These are phyloP conservation scores for Carposina sasakii DNA, from an alignment of 1,140 invertebrate genomes.

Conservation along the genomic window DNA sequence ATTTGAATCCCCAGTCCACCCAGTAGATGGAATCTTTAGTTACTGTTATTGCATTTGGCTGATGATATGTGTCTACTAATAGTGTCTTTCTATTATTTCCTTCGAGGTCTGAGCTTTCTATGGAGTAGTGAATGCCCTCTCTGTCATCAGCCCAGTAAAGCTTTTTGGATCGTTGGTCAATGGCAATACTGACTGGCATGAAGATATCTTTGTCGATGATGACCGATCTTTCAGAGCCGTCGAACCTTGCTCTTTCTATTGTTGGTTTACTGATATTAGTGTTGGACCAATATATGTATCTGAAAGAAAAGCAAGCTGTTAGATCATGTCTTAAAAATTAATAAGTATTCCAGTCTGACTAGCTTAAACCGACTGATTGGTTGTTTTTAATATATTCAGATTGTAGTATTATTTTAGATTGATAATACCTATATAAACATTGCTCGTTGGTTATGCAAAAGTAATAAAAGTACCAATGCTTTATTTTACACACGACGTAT, in stretches of 20 bases:
- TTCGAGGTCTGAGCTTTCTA: constrained; percentile 86
- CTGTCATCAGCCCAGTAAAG: constrained; percentile 88
- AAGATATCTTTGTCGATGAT: constrained; percentile 75
- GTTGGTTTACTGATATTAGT: constrained; percentile 77
- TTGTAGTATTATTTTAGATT: too few species aligned
- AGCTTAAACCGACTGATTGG: too few species aligned
- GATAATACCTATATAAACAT: too few species aligned
- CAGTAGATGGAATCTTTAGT: constrained; percentile 85
- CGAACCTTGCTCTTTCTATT: constrained; percentile 82
- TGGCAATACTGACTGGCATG: constrained; percentile 80
- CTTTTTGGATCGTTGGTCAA: constrained; percentile 80
- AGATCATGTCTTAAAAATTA: too few species aligned
- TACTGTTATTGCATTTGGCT: constrained; percentile 82
- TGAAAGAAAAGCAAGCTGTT: too few species aligned
- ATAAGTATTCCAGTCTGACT: too few species aligned
- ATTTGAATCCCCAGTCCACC: constrained; percentile 83
- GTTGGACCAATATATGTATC: constrained; percentile 89
- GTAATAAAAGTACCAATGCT: too few species aligned
- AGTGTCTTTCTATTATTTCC: constrained; percentile 78
- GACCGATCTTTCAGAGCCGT: constrained; percentile 77
- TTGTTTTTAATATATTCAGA: too few species aligned
- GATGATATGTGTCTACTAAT: constrained; percentile 74
- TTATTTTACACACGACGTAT: too few species aligned
- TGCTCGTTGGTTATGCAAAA: too few species aligned
- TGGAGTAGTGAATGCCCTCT: constrained; percentile 78